Evolutionary conservation across 2,113 vertebrate genomes (phyloP), one percentile per base, ranked within the genome.

Genomic region (Numenius arquata): DNA sequence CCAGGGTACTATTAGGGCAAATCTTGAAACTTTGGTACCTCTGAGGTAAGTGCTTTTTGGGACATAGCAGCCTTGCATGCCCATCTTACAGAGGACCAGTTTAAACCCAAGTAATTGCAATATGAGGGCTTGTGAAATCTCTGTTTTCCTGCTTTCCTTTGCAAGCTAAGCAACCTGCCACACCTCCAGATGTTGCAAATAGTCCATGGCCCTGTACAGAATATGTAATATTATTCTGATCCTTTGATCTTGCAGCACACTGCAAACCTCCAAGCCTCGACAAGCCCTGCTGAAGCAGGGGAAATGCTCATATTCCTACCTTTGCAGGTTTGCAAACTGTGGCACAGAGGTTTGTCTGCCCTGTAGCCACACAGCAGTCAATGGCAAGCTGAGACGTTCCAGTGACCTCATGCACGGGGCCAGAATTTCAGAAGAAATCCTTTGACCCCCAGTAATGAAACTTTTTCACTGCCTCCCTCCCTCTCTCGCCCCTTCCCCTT

Each of bases 221-320:
- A 34, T 85, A 34, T 45, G 88, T 58, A 91, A 47, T 68, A 12
- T 32, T 84, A 11, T 47, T 92, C 66, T 92, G 53, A 65, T 82
- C 81, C 91, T 97, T 96, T 96, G 87, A 95, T 95, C 93, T 94
- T 66, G 48, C 84, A 81, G 68, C 75, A 88, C 68, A 18, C 50
- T 79, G 63, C 77, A 92, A 93, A 85, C 29, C 65, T 91, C 89
- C 95, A 95, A 85, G 94, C 71, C 87, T 40, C 89, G 70, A 90
- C 96, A 96, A 78, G 93, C 47, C 87, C 67, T 89, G 94, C 84
- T 91, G 83, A 87, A 85, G 88, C 50, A 66, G 48, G 59, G 52
- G 34, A 55, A 79, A 36, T 56, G 40, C 70, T 95, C 56, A 3
- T 48, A 36, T 78, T 74, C 76, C 73, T 67, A 5, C 66, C 52